phyloP scores from a whole-genome alignment of 2,113 vertebrate genomes.

The Ornithorhynchus anatinus region DNA sequence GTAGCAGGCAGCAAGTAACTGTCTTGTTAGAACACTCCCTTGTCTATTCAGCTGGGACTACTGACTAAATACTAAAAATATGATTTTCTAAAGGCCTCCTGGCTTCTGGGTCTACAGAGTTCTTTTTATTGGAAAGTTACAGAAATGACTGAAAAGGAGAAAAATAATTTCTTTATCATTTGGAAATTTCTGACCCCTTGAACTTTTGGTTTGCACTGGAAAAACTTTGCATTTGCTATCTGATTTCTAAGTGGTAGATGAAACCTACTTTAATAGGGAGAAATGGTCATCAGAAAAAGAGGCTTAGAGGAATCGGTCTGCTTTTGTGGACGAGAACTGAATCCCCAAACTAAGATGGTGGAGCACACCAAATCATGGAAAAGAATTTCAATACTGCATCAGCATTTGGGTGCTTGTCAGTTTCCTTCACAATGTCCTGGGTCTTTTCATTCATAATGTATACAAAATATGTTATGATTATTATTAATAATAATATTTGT shows the following conservation, averaged over 20 bases:
- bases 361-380: background rate
- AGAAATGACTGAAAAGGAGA: conserved; percentile 52
- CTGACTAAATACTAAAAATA: conserved; percentile 55
- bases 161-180: conserved; percentile 34
- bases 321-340: conserved; percentile 21
- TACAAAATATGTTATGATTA: background rate
- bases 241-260: conserved; percentile 32
- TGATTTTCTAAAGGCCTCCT: conserved; percentile 62
- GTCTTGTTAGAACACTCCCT: conserved; percentile 67
- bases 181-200: conserved; percentile 29
- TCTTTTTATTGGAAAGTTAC: conserved; percentile 60
- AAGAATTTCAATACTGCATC: background rate
- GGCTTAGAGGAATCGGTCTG: too few relatives aligned
- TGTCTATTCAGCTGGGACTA: conserved; percentile 58
- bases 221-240: conserved; percentile 47
- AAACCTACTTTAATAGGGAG: conserved; percentile 29
- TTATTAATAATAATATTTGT: too few relatives aligned
- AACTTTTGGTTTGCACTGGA: conserved; percentile 38
- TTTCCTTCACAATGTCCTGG: background rate
- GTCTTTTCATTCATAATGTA: background rate
- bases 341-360: background rate
- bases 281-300: conserved; percentile 29
- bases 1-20: conserved; percentile 59
- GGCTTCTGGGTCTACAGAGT: conserved; percentile 52
- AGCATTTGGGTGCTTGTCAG: background rate